phyloP scores from a whole-genome alignment of 2,888 invertebrate genomes.

The Chironomus tentans region DNA sequence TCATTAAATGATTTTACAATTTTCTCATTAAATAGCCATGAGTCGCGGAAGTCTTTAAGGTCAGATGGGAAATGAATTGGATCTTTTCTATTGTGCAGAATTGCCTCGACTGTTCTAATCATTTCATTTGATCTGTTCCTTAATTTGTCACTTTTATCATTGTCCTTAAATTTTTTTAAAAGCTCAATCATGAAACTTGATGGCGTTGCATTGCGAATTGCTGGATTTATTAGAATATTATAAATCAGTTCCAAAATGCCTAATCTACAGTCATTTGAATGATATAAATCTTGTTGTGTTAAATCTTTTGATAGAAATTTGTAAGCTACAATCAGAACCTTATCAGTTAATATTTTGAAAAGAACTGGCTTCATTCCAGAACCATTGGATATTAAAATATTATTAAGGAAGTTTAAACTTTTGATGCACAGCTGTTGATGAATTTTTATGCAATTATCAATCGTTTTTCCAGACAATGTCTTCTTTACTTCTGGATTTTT shows the following conservation, averaged over 20 bases:
- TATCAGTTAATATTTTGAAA: conserved; percentile 32
- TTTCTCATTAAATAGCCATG: conserved; percentile 27
- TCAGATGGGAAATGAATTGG: conserved; percentile 33
- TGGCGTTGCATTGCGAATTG: conserved; percentile 35
- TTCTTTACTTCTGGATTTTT: background rate
- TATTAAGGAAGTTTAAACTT: background rate
- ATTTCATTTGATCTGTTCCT: conserved; percentile 30
- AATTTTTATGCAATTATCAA: background rate
- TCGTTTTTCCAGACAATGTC: background rate
- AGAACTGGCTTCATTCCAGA: conserved; percentile 10
- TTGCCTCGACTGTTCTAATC: conserved; percentile 32
- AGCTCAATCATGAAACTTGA: conserved; percentile 32
- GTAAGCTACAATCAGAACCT: conserved; percentile 30
- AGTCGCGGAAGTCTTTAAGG: conserved; percentile 32
- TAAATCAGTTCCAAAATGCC: conserved; percentile 32
- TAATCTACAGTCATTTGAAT: conserved; percentile 30
- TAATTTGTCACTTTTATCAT: conserved; percentile 31
- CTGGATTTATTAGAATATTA: conserved; percentile 31
- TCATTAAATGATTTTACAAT: background rate
- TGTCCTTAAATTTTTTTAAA: conserved; percentile 31
- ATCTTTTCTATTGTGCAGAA: conserved; percentile 36
- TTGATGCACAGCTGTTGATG: background rate
- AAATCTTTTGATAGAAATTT: conserved; percentile 1
- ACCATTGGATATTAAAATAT: background rate
- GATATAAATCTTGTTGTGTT: conserved; percentile 27